Evolutionary conservation across 2,113 vertebrate genomes (phyloP), one percentile per base, ranked within the genome.

Genomic region (Astatoreochromis straeleni): DNA sequence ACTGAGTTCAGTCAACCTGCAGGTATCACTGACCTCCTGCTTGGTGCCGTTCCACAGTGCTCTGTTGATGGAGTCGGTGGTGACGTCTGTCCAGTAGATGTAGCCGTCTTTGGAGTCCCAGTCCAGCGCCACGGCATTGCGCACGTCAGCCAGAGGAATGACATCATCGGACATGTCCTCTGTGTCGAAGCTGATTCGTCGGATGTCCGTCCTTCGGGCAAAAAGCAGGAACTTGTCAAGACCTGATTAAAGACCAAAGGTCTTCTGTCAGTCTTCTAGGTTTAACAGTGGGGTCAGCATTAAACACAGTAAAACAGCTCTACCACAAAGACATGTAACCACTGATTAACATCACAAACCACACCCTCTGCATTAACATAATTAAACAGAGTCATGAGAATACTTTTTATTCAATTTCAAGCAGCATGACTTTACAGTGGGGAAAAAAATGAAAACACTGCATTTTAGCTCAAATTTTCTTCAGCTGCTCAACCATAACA

Each of bases 181-280:
- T 1, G 98, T 99, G 94, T 99, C 99, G 51, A 99, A 99, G 97
- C 99, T 99, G 98, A 99, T 97, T 95, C 98, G 98, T 97, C 98
- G 98, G 98, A 99, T 99, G 98, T 99, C 99, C 98, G 99, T 99
- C 98, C 98, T 99, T 99, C 99, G 98, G 97, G 99, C 98, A 99
- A 99, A 99, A 99, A 99, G 99, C 98, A 99, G 99, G 99, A 99
- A 99, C 98, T 99, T 99, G 98, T 99, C 99, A 99, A 99, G 98
- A 99, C 99, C 99, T 99, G 98, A 99, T 99, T 98, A 98, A 99
- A 99, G 99, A 99, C 98, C 98, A 98, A 98, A 98, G 97, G 98
- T 98, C 98, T 98, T 97, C 97, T 98, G 99, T 99, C 98, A 99
- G 98, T 97, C 96, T 96, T 98, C 97, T 98, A 97, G 96, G 87